phyloP scores from a whole-genome alignment of 92 coral and sea anemone genomes.

The Phenganax stokvisi region DNA sequence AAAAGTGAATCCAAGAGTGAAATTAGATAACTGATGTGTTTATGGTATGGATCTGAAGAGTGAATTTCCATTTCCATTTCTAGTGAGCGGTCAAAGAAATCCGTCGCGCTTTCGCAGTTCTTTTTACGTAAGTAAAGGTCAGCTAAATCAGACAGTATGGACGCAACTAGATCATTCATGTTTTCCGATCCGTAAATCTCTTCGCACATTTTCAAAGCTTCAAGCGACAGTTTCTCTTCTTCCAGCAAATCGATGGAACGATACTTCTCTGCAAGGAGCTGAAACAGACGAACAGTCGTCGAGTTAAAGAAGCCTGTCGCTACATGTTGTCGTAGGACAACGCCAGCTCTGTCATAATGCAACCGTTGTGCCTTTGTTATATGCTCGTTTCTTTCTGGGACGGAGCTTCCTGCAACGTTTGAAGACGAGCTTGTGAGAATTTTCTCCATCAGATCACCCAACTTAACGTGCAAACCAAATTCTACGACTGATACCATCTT shows the following conservation, averaged over 20 bases:
- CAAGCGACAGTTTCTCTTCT: conserved; percentile 10
- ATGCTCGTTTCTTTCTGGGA: neutral
- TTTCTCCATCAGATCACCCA: conserved; percentile 12
- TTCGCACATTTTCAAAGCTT: conserved; percentile 17
- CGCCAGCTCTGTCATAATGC: conserved; percentile 14
- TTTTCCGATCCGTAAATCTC: conserved; percentile 7
- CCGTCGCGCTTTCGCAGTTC: neutral
- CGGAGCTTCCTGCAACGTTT: neutral
- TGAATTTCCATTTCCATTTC: conserved; percentile 2
- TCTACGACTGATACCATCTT: neutral
- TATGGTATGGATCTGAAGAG: conserved; percentile 12
- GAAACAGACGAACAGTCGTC: neutral
- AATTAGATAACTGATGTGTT: neutral
- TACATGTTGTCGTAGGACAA: conserved; percentile 1
- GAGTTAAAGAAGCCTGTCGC: conserved; percentile 10
- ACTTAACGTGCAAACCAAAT: conserved; percentile 4
- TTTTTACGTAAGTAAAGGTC: neutral
- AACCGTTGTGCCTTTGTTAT: neutral
- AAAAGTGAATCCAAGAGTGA: neutral
- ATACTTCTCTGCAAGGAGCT: conserved; percentile 7
- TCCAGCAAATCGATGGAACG: neutral
- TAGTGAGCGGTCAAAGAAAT: conserved; percentile 1
- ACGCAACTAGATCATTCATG: neutral
- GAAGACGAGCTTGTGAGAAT: neutral
- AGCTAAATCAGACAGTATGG: neutral